Evolutionary conservation across 2,113 vertebrate species (phyloP).

Genomic region (Campylorhamphus procurvoides): DNA sequence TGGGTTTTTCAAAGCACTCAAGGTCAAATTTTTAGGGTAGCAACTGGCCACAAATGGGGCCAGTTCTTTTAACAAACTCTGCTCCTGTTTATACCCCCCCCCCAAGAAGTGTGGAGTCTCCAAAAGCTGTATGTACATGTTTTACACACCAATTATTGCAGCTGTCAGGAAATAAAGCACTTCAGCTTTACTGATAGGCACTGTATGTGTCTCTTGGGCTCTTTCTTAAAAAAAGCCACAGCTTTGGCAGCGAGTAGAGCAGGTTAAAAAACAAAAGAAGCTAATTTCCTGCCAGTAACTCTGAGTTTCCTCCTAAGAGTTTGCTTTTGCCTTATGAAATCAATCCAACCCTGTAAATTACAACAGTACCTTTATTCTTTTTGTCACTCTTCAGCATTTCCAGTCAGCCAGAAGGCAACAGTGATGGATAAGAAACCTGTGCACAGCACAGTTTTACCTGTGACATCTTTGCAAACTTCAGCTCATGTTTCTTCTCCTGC

Average conservation of each 20-base stretch:
- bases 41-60: neutral
- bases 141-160: neutral
- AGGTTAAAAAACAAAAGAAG: neutral
- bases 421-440: neutral
- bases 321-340: neutral
- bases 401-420: neutral
- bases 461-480: neutral
- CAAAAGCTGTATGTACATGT: neutral
- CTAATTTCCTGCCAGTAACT: neutral
- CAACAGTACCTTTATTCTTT: neutral
- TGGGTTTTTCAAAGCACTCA: accelerated
- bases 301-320: neutral
- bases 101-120: neutral
- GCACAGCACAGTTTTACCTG: neutral
- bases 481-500: neutral
- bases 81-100: neutral
- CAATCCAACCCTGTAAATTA: neutral
- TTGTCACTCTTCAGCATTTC: neutral
- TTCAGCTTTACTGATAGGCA: neutral
- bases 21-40: neutral
- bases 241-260: neutral
- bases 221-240: neutral
- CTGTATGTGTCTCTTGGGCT: neutral
- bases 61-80: neutral
- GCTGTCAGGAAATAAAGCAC: neutral